A percentile compares a stretch with the other conserved stretches of the same genome.
These are phyloP conservation scores for Remorina albescens DNA, from an alignment of 2,797 vertebrate species.

Conservation along the genomic window DNA sequence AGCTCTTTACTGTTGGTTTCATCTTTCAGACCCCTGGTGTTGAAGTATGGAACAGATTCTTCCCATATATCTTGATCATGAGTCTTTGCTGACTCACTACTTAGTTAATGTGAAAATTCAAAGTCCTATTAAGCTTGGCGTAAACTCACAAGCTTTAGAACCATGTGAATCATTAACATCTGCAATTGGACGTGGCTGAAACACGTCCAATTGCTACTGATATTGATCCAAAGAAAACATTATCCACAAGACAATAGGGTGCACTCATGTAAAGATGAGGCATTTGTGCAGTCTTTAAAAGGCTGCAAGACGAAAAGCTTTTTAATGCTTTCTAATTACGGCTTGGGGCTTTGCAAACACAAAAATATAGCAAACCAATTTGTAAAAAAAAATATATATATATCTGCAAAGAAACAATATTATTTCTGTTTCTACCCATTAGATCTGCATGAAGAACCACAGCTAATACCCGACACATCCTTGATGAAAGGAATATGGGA, in stretches of 20 bases:
- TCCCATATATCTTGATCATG: constrained; percentile 11
- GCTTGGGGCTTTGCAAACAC: neutral
- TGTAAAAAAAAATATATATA: neutral
- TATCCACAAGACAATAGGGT: too few species aligned
- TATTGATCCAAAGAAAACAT: neutral
- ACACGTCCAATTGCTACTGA: neutral
- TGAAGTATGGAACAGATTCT: constrained; percentile 9
- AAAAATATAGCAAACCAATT: neutral
- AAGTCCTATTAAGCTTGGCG: neutral
- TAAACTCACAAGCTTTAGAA: neutral
- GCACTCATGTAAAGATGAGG: neutral
- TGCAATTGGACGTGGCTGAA: too few species aligned
- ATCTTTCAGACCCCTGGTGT: too few species aligned
- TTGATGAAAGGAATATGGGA: constrained; percentile 27
- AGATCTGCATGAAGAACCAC: constrained; percentile 19
- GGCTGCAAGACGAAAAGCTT: too few species aligned
- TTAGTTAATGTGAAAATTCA: neutral
- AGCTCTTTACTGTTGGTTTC: too few species aligned
- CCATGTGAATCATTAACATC: neutral
- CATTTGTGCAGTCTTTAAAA: neutral
- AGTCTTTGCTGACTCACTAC: constrained; percentile 27
- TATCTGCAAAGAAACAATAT: neutral
- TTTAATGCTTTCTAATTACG: neutral
- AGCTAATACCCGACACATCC: constrained; percentile 22
- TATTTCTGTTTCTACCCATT: constrained; percentile 16